Percentiles rank a stretch among this genome's conserved stretches.
Conservation (phyloP, 2,113 vertebrate genomes). For the Colossoma macropomum region DNA sequence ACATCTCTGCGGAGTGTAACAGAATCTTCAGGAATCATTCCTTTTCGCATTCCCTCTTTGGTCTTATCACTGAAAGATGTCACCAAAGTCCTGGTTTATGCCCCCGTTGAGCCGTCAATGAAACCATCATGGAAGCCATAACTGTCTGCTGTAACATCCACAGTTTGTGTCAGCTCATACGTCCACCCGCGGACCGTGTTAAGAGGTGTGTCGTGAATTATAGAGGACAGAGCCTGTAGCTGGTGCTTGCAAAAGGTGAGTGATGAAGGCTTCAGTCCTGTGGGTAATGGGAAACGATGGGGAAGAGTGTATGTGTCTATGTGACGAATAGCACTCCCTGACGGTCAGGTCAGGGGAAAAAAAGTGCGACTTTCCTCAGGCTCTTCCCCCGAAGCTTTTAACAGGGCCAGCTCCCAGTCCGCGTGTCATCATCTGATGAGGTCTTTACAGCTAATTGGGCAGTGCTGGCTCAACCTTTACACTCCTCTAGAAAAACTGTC, state of each 20-base stretch:
- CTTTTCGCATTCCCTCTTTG: constrained; percentile 25
- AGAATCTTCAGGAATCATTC: constrained; percentile 32
- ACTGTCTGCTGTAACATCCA: constrained; percentile 30
- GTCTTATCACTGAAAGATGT: constrained; percentile 27
- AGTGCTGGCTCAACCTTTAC: constrained; percentile 26
- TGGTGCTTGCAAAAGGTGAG: neutral
- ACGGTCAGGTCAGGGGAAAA: constrained; percentile 13
- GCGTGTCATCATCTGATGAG: constrained; percentile 24
- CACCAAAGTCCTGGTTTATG: constrained; percentile 31
- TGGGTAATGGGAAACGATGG: neutral
- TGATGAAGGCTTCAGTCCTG: neutral
- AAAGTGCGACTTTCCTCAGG: neutral
- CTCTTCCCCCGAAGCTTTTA: constrained; percentile 18
- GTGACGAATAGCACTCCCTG: neutral
- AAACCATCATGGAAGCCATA: constrained; percentile 46
- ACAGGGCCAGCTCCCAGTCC: constrained; percentile 17
- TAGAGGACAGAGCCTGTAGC: constrained; percentile 28
- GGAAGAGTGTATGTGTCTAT: neutral
- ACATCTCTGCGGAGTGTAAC: neutral
- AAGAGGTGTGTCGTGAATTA: constrained; percentile 48
- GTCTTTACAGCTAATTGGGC: constrained; percentile 45
- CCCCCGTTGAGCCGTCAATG: constrained; percentile 17
- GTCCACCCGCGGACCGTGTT: constrained; percentile 23
- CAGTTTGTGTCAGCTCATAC: constrained; percentile 41
- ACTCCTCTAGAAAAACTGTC: neutral